Evolutionary conservation across 37 sponge, comb jelly and placozoan species (phyloP), one percentile per base, ranked within the genome.

Genomic region (Halichondria panicea): DNA sequence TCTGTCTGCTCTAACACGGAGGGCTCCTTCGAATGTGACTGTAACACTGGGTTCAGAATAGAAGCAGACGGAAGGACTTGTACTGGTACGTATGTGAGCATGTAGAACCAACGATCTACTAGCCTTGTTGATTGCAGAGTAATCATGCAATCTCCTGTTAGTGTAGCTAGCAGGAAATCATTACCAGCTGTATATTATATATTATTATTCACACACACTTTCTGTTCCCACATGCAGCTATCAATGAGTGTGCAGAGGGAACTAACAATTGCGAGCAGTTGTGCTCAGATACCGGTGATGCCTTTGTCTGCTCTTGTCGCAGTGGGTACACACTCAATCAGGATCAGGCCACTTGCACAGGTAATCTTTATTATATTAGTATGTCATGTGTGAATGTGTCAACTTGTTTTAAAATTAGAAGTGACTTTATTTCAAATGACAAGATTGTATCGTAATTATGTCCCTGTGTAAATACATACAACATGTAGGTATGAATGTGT

Each of bases 11-110:
- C 19, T 25, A 82, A 82, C 36, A 33, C 58, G 7, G 27, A 66
- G 0, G 66, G 74, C 1, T 82, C 82, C 0, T 83, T 55, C 61
- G 30, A 37, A 34, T 83, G 83, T 52, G 56, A 34, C 31, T 83
- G 83, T 83, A 13, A 30, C 3, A 12, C 12, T 56, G 83, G 83
- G 9, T 83, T 27, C 46, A 54, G 21, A 48, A 75, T 74, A 18
- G 38, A 1, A 0, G 22, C 55, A 12, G 74, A 73, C 40, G 75
- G 75, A 65, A 65, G 8, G 30, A 33, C 31, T 3, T 83, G 83
- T 34, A 15, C 0, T 56, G 72, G 81, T 70, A 61, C 40, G 46
- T 58, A 15, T n/a, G n/a, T n/a, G n/a, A n/a, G n/a, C n/a, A 2
- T 66, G 67, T 43, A 50, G 52, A 48, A 11, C 1, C 18, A 59